Base-by-base conservation (phyloP, 1,140 invertebrate genomes). In the Apis cerana region DNA sequence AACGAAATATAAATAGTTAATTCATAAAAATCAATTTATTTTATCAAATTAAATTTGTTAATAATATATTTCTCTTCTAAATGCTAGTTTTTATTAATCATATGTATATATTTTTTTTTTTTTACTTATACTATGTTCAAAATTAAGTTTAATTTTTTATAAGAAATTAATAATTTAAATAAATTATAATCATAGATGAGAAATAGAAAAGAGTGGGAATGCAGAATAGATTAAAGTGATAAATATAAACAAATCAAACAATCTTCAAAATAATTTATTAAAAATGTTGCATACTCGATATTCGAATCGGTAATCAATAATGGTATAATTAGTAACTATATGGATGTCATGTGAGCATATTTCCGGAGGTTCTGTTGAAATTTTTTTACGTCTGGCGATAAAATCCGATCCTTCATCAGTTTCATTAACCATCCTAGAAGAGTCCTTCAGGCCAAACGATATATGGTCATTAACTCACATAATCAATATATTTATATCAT, bases 211-310 rank as follows among this genome's bases (percentile, higher is more conserved):
- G 19, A 4, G 21, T 52, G 19, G 48, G 5, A 12, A 11, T 1
- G 15, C 0, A 19, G n/a, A 48, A 33, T 48, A n/a, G 13, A 33
- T 33, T 33, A 33, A 43, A 43, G 33, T 43, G 21, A 52, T 62
- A 33, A 83, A 82, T 65, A 80, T 33, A 90, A 79, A 83, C 48
- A 15, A 83, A 27, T 19, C 48, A 64, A 69, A 72, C 91, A 92
- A 92, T 92, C 91, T 92, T 92, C 88, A 92, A 93, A 93, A 93
- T 93, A 93, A 93, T 93, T 93, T 92, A 93, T 93, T 93, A 92
- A 92, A 93, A 93, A 93, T 91, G 89, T 92, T 89, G 89, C 87
- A 88, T 93, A 92, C 88, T 91, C 92, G 88, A 91, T 92, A 93
- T 88, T 92, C 85, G 90, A 91, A 90, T 92, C 85, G 88, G 86